These are phyloP conservation scores for Polypterus bichir DNA, from an alignment of 2,113 vertebrate genomes.

Conservation along the genomic window DNA sequence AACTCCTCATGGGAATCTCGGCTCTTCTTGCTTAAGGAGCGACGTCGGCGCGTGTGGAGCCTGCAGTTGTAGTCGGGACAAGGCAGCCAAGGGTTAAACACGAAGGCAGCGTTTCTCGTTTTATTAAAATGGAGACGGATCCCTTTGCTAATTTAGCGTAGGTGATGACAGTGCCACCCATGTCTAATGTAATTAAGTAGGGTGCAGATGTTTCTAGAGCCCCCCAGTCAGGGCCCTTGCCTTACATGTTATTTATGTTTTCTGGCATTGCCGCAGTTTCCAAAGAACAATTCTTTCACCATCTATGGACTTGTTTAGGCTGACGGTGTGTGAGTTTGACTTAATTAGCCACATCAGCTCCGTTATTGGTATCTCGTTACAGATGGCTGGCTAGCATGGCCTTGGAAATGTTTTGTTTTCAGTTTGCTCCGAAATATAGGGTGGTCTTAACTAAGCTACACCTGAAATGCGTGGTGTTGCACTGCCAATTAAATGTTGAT, in stretches of 20 bases:
- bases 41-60: too few species aligned
- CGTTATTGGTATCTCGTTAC: slow-evolving; percentile 82
- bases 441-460: too few species aligned
- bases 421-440: too few species aligned
- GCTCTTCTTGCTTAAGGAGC: too few species aligned
- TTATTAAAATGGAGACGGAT: slow-evolving; percentile 34
- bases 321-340: slow-evolving; percentile 59
- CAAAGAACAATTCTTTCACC: slow-evolving; percentile 57
- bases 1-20: too few species aligned
- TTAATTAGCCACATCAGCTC: slow-evolving; percentile 69
- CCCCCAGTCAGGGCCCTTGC: slow-evolving; percentile 39
- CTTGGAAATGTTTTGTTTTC: slow-evolving; percentile 22
- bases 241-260: slow-evolving; percentile 54
- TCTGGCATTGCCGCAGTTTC: slow-evolving; percentile 53
- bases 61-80: too few species aligned
- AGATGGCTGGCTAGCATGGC: slow-evolving; percentile 44
- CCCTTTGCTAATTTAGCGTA: slow-evolving; percentile 36
- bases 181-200: slow-evolving; percentile 43
- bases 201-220: slow-evolving; percentile 50
- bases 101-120: neutral
- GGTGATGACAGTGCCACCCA: slow-evolving; percentile 44
- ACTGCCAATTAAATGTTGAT: too few species aligned
- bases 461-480: too few species aligned
- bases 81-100: too few species aligned
- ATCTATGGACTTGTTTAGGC: slow-evolving; percentile 78